A percentile compares a stretch with the other conserved stretches of the same genome.
Conservation (phyloP, 2,113 vertebrate species). For the Larimichthys crocea region DNA sequence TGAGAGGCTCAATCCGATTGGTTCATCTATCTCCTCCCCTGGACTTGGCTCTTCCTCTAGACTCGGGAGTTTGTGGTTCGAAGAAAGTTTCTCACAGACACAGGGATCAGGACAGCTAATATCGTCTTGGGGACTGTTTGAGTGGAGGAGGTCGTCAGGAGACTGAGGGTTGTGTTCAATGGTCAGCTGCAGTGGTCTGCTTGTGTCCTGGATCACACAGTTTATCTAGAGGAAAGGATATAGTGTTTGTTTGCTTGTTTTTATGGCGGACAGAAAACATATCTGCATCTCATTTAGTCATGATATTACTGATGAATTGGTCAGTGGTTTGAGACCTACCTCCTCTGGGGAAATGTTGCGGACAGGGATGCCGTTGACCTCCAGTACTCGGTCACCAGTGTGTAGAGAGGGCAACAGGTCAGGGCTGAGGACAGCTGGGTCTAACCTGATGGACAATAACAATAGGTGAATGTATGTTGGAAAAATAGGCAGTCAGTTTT, state of each 20-base stretch:
- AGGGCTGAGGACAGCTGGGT: constrained; percentile 86
- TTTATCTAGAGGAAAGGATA: constrained; percentile 85
- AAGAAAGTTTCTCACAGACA: constrained; percentile 48
- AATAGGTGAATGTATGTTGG: neutral
- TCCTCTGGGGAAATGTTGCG: constrained; percentile 89
- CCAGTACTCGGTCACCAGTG: constrained; percentile 90
- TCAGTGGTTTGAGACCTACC: constrained; percentile 77
- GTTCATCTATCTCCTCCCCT: constrained; percentile 64
- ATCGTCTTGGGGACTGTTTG: constrained; percentile 27
- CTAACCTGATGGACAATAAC: constrained; percentile 79
- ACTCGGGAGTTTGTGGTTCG: constrained; percentile 64
- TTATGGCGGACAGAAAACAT: no score
- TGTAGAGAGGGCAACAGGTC: constrained; percentile 93
- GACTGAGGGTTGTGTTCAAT: constrained; percentile 91
- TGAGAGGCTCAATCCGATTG: constrained; percentile 65
- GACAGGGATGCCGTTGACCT: constrained; percentile 94
- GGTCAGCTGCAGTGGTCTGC: constrained; percentile 92
- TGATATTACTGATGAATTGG: neutral
- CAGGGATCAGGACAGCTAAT: constrained; percentile 23
- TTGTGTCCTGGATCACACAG: constrained; percentile 91
- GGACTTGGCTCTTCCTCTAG: constrained; percentile 73
- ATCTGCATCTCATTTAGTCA: neutral
- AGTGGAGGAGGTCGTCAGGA: constrained; percentile 36
- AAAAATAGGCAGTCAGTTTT: neutral
- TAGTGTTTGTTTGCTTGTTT: no score